Evolutionary conservation across 2,797 vertebrate genomes (phyloP), one percentile per base, ranked within the genome.

Genomic region (Petrocephalus schoutedeni): DNA sequence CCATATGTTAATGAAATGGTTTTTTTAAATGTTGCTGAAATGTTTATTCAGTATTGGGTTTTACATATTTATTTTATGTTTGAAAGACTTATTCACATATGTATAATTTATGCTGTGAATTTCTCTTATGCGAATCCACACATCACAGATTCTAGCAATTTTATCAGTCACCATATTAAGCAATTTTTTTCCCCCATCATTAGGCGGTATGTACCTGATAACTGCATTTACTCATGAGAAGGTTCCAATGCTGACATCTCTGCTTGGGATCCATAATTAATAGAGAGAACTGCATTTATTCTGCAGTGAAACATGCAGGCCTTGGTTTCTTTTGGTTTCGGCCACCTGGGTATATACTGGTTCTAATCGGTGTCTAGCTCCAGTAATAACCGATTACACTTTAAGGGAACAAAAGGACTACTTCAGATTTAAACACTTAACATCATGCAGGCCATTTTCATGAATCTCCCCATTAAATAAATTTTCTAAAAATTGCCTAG

Each of bases 381-480:
- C 74, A 82, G 74, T 21, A 16, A 82, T 82, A 71, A 51, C 41
- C 41, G 21, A 82, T n/a, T 82, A 21, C 41, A 82, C 19, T 41
- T 8, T 51, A 21, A 82, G 36, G 36, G 36, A 41, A 41, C 36
- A 41, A 41, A 41, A 41, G 3, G 36, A 41, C 36, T 41, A 41
- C 36, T 41, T 41, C 36, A 41, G 36, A 41, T n/a, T 82, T 82
- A 82, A 82, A 82, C 51, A 19, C 41, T 82, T 82, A n/a, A 8
- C 21, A 45, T 82, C 41, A 16, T 49, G 12, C 74, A 19, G 36
- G 45, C 19, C 41, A 82, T 51, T 45, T 51, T 82, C 51, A 82
- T 82, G 74, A 82, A 82, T 82, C 41, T 82, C 45, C n/a, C 89
- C 88, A 86, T 89, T 88, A 88, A 89, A 90, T 91, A 86, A 89